phyloP scores from a whole-genome alignment of 2,888 invertebrate species.

The Adineta ricciae region DNA sequence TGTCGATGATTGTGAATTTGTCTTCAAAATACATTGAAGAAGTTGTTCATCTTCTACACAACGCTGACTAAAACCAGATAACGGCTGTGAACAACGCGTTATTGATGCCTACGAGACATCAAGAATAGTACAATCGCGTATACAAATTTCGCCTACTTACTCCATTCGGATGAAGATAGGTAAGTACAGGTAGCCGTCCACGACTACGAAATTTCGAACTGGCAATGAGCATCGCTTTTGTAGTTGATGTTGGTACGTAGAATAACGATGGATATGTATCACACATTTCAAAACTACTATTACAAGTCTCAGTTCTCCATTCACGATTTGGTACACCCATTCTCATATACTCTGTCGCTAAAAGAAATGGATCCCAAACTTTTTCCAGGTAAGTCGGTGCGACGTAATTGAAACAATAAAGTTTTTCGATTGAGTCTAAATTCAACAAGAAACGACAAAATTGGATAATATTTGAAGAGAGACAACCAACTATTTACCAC shows the following conservation, averaged over 20 bases:
- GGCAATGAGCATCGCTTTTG: conserved; percentile 72
- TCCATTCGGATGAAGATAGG: conserved; percentile 67
- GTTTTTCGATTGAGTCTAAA: conserved; percentile 36
- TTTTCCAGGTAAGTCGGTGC: conserved; percentile 3
- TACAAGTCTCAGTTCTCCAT: conserved; percentile 77
- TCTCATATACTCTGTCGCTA: conserved; percentile 79
- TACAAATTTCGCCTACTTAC: background rate
- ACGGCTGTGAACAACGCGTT: conserved; percentile 87
- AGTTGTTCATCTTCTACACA: conserved; percentile 95
- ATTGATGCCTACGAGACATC: conserved; percentile 57
- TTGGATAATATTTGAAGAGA: too few relatives aligned
- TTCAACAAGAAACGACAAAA: background rate
- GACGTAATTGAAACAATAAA: conserved; percentile 80
- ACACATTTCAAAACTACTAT: conserved; percentile 74
- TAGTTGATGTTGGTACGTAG: conserved; percentile 68
- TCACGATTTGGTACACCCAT: conserved; percentile 86
- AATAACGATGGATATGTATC: conserved; percentile 63
- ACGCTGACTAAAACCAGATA: conserved; percentile 86
- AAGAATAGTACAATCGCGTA: too few relatives aligned
- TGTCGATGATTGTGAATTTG: conserved; percentile 60
- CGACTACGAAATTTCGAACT: conserved; percentile 89
- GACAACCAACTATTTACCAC: background rate
- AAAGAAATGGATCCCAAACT: conserved; percentile 85
- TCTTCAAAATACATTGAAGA: conserved; percentile 77
- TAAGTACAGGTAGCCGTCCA: conserved; percentile 81